Evolutionary conservation across 2,888 invertebrate genomes (phyloP).

Genomic region (Toxonevra muliebris): DNA sequence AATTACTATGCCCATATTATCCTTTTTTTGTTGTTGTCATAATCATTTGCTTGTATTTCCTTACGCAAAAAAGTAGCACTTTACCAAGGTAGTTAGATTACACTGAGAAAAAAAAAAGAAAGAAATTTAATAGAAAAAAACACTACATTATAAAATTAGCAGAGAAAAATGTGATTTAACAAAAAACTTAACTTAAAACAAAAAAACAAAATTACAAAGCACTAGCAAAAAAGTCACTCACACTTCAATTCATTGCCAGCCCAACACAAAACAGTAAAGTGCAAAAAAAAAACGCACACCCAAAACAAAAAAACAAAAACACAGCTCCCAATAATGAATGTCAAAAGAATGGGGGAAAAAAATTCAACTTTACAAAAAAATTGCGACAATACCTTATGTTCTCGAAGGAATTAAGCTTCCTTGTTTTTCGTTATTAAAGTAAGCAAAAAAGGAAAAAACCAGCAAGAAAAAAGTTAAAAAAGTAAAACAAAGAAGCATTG

Average conservation of each 20-base stretch:
- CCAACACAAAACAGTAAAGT: background rate
- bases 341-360: background rate
- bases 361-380: background rate
- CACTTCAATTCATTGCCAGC: too few relatives aligned
- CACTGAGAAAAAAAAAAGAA: background rate
- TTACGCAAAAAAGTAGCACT: background rate
- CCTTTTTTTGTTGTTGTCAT: background rate
- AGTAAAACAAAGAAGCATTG: too few relatives aligned
- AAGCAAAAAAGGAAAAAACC: conserved; percentile 17
- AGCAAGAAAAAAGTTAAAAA: background rate
- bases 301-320: conserved; percentile 5
- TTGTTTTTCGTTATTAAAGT: background rate
- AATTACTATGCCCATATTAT: background rate
- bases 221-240: background rate
- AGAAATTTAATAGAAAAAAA: background rate
- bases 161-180: conserved; percentile 5
- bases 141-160: conserved; percentile 28
- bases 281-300: conserved; percentile 13
- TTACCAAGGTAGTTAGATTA: background rate
- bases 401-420: conserved; percentile 20
- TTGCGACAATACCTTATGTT: conserved; percentile 14
- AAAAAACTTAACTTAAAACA: background rate
- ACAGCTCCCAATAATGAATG: too few relatives aligned
- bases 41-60: background rate
- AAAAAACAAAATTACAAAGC: background rate